These are phyloP conservation scores for Chelonus formosanus DNA, from an alignment of 2,888 invertebrate genomes.

Conservation along the genomic window DNA sequence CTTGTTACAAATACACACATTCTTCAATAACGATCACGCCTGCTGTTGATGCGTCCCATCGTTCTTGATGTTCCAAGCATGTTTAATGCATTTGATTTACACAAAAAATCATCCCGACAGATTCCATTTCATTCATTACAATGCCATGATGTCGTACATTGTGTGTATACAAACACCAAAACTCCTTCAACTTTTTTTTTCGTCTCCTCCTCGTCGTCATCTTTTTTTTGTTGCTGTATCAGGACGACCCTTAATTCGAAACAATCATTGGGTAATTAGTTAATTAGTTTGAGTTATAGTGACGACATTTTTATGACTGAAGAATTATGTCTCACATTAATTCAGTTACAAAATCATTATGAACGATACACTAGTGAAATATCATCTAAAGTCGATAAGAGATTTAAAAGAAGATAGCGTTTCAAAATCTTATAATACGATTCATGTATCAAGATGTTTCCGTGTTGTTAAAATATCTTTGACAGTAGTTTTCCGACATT, in stretches of 20 bases:
- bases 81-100: constrained; percentile 60
- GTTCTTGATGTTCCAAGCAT: constrained; percentile 58
- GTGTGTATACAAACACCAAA: no score
- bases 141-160: no score
- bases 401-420: no score
- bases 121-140: constrained; percentile 19
- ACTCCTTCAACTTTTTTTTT: no score
- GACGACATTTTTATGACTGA: no score
- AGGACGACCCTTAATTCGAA: no score
- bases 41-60: constrained; percentile 57
- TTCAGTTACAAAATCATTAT: no score
- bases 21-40: constrained; percentile 44
- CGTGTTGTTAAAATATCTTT: constrained; percentile 44
- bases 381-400: constrained; percentile 10
- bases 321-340: no score
- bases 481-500: constrained; percentile 46
- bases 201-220: no score
- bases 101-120: constrained; percentile 38
- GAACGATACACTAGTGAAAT: constrained; percentile 5
- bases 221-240: no score
- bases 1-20: constrained; percentile 32
- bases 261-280: no score
- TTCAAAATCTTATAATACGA: constrained; percentile 15
- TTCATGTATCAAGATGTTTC: constrained; percentile 37
- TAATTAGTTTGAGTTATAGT: no score